Percentiles rank a stretch among this genome's conserved stretches.
Evolutionary conservation across 2,888 invertebrate genomes (phyloP).

Genomic region (Ephialtes manifestator): DNA sequence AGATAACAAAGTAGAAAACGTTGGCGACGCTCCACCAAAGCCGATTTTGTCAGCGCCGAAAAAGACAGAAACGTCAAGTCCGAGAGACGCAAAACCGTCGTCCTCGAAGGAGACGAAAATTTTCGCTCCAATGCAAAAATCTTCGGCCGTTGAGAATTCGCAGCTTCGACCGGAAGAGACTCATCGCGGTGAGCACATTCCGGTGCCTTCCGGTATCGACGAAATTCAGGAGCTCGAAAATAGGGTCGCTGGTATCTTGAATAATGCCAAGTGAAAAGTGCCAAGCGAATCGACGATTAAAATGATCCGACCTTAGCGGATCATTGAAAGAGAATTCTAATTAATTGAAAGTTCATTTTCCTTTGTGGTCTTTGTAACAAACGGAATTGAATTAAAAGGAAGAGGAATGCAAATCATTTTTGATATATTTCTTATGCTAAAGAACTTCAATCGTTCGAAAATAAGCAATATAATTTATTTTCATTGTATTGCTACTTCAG

Average conservation of each 20-base stretch:
- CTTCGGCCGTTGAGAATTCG: constrained; percentile 64
- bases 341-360: no score
- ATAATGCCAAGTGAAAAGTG: constrained; percentile 31
- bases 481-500: no score
- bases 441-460: no score
- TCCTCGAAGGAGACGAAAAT: constrained; percentile 64
- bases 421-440: no score
- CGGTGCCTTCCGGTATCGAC: constrained; percentile 62
- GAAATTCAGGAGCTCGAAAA: constrained; percentile 71
- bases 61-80: constrained; percentile 44
- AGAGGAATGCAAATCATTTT: no score
- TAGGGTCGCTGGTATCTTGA: constrained; percentile 69
- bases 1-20: constrained; percentile 62
- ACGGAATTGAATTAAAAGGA: no score
- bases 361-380: no score
- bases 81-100: constrained; percentile 51
- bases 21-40: constrained; percentile 68
- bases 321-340: no score
- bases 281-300: background rate
- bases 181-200: constrained; percentile 13
- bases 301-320: background rate
- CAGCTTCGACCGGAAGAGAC: constrained; percentile 48
- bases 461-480: no score
- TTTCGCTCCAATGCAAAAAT: constrained; percentile 66
- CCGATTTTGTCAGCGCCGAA: constrained; percentile 69